Conservation (phyloP, 1,140 invertebrate species). For the Solenopsis invicta region DNA sequence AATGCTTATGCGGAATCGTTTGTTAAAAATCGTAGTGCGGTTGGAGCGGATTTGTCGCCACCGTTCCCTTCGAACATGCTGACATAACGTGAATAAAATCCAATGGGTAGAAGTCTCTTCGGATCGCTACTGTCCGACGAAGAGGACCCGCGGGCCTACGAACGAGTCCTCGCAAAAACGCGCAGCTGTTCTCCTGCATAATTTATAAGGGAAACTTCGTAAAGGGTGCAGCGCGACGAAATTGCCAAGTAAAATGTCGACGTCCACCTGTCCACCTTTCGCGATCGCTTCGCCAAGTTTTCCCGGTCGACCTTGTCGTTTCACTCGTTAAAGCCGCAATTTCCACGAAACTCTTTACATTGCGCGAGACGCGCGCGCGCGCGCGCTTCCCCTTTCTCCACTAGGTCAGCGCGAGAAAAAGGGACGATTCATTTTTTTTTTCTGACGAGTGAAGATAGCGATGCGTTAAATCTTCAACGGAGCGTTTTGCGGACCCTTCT, state of each 20-base stretch:
- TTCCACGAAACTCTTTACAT: slow-evolving; percentile 44
- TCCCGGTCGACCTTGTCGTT: slow-evolving; percentile 5
- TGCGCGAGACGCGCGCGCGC: neutral
- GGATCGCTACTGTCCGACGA: slow-evolving; percentile 44
- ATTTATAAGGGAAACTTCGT: slow-evolving; percentile 54
- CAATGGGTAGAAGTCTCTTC: slow-evolving; percentile 11
- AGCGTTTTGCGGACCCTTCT: neutral
- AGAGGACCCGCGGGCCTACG: slow-evolving; percentile 27
- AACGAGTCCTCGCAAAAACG: slow-evolving; percentile 37
- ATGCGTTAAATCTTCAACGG: neutral
- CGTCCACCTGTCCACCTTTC: slow-evolving; percentile 2
- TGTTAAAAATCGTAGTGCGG: slow-evolving; percentile 6
- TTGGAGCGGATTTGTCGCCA: neutral
- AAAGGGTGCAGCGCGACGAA: slow-evolving; percentile 19
- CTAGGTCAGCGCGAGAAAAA: slow-evolving; percentile 4
- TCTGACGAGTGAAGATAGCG: slow-evolving; percentile 13
- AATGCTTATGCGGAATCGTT: neutral
- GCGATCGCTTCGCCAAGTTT: slow-evolving; percentile 23
- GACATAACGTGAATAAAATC: slow-evolving; percentile 50
- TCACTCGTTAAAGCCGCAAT: slow-evolving; percentile 30
- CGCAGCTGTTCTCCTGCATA: slow-evolving; percentile 32
- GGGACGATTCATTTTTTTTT: slow-evolving; percentile 24
- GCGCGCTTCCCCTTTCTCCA: neutral
- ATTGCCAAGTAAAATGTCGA: slow-evolving; percentile 45
- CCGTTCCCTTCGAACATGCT: slow-evolving; percentile 18